A percentile compares a stretch with the other conserved stretches of the same genome.
These are phyloP conservation scores for Leptinotarsa juncta DNA, from an alignment of 2,888 invertebrate genomes.

Conservation along the genomic window DNA sequence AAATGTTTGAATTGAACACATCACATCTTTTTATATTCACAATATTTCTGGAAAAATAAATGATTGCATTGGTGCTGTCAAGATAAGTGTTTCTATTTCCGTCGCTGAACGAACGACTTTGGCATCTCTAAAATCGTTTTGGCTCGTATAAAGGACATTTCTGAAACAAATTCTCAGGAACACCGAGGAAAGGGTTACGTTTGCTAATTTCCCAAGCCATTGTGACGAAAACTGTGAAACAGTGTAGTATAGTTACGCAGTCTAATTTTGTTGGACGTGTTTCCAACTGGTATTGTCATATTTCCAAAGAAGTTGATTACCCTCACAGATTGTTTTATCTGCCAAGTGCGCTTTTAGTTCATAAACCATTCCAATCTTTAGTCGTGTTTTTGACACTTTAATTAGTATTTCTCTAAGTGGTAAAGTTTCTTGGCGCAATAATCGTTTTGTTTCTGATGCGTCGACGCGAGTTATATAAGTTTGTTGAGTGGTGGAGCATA, in stretches of 20 bases:
- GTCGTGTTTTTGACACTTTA: slow-evolving; percentile 16
- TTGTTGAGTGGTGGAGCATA: not conserved
- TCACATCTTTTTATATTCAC: not conserved
- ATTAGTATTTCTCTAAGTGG: slow-evolving; percentile 18
- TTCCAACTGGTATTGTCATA: not conserved
- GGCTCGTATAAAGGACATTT: slow-evolving; percentile 8
- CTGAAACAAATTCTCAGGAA: not conserved
- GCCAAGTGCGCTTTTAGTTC: not conserved
- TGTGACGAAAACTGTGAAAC: not conserved
- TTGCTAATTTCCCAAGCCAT: not conserved
- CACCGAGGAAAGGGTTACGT: not conserved
- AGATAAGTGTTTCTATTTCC: slow-evolving; percentile 9
- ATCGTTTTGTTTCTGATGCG: slow-evolving; percentile 11
- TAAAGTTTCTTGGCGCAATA: slow-evolving; percentile 16
- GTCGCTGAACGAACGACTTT: slow-evolving; percentile 6
- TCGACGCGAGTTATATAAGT: not conserved
- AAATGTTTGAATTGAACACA: not conserved
- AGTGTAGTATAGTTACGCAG: not conserved
- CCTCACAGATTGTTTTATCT: slow-evolving; percentile 1
- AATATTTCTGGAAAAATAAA: not conserved
- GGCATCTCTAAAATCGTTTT: slow-evolving; percentile 4
- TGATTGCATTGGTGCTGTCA: not conserved
- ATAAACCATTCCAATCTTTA: slow-evolving; percentile 16
- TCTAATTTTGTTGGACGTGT: not conserved
- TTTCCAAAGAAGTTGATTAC: not conserved